Evolutionary conservation across 2,888 invertebrate species (phyloP).

Genomic region (Belgica antarctica): DNA sequence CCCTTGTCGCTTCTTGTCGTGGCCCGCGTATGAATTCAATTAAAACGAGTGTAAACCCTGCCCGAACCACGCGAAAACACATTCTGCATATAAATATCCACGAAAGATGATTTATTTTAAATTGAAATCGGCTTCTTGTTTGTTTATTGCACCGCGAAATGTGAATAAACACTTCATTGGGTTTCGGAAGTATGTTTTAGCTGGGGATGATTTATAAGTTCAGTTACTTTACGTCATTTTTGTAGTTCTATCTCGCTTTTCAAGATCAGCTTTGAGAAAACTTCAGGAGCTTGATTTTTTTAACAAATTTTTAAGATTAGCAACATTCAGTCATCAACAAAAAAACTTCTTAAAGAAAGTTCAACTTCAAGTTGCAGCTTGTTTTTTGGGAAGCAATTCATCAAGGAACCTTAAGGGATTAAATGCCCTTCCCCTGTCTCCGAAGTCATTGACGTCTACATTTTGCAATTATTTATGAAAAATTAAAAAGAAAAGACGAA

Average conservation of each 20-base stretch:
- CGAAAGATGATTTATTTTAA: background rate
- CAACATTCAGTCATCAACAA: background rate
- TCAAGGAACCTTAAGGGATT: conserved; percentile 10
- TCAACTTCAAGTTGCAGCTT: background rate
- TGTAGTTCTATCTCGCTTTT: too few relatives aligned
- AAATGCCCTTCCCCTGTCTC: background rate
- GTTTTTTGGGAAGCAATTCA: conserved; percentile 14
- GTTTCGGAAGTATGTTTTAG: background rate
- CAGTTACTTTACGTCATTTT: too few relatives aligned
- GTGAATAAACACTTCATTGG: background rate
- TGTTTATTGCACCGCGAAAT: background rate
- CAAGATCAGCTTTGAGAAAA: background rate
- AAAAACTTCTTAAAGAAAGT: background rate
- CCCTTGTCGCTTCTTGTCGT: background rate
- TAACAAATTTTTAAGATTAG: too few relatives aligned
- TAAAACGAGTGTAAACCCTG: too few relatives aligned
- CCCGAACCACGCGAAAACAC: background rate
- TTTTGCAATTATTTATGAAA: conserved; percentile 29
- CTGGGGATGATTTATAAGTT: too few relatives aligned
- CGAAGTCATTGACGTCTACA: conserved; percentile 26
- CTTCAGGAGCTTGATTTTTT: background rate
- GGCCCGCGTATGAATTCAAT: too few relatives aligned
- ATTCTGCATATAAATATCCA: too few relatives aligned
- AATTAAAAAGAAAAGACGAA: conserved; percentile 2
- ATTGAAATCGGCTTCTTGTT: background rate